Conservation (phyloP, 1,140 invertebrate species). For the Drosophila repletoides region DNA sequence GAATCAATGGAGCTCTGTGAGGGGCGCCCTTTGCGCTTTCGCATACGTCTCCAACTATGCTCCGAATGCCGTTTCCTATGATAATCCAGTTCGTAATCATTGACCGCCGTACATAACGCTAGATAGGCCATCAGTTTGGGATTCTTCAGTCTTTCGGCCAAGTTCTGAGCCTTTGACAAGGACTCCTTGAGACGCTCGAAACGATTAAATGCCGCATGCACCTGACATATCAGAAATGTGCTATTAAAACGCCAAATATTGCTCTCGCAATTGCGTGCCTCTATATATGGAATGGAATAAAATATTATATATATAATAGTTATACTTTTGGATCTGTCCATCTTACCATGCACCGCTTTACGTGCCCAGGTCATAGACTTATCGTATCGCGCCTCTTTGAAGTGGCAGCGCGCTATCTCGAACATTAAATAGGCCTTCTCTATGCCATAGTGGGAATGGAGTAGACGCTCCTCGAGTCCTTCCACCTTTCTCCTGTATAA, state of each 20-base stretch:
- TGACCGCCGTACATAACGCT: constrained; percentile 38
- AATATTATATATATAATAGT: no score
- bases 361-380: constrained; percentile 34
- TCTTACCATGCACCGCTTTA: constrained; percentile 34
- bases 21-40: not conserved
- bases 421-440: constrained; percentile 47
- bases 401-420: constrained; percentile 50
- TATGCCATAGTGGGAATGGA: constrained; percentile 46
- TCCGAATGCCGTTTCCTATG: not conserved
- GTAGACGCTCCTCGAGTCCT: constrained; percentile 36
- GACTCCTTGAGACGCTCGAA: constrained; percentile 38
- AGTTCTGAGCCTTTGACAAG: constrained; percentile 20
- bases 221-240: constrained; percentile 51
- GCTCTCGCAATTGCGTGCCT: constrained; percentile 44
- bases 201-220: constrained; percentile 47
- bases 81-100: constrained; percentile 35
- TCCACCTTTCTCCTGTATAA: constrained; percentile 39
- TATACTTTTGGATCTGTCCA: no score
- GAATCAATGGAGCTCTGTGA: not conserved
- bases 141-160: constrained; percentile 30
- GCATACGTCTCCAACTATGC: not conserved
- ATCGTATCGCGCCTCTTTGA: constrained; percentile 36
- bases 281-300: constrained; percentile 1
- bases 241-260: constrained; percentile 51
- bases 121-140: constrained; percentile 42